Conservation (phyloP, 1,140 invertebrate species). For the Orius laevigatus region DNA sequence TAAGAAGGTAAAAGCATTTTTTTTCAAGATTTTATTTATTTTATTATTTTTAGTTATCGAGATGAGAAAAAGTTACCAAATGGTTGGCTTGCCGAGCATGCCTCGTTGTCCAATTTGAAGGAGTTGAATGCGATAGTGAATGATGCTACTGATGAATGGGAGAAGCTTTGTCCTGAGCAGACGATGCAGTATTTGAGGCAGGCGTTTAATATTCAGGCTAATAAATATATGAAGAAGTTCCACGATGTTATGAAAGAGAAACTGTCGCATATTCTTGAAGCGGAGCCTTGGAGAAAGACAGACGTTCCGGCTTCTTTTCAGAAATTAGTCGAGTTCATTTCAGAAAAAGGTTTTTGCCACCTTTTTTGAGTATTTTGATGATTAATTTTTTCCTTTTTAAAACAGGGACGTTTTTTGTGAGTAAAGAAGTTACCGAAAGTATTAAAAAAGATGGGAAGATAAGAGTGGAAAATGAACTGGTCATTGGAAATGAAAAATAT, state of each 20-base stretch:
- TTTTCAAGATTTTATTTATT: slow-evolving; percentile 1
- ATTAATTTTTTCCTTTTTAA: slow-evolving; percentile 7
- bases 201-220: slow-evolving; percentile 73
- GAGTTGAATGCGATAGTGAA: slow-evolving; percentile 63
- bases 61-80: slow-evolving; percentile 6
- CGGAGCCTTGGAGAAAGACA: slow-evolving; percentile 86
- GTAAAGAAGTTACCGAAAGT: slow-evolving; percentile 16
- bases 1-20: slow-evolving; percentile 8
- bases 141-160: slow-evolving; percentile 39
- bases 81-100: slow-evolving; percentile 33
- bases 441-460: slow-evolving; percentile 22
- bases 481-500: slow-evolving; percentile 65
- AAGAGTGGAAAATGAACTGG: slow-evolving; percentile 35
- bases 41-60: background rate
- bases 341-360: slow-evolving; percentile 27
- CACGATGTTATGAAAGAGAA: slow-evolving; percentile 77
- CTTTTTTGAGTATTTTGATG: background rate
- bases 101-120: slow-evolving; percentile 59
- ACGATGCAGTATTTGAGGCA: slow-evolving; percentile 40
- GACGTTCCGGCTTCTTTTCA: slow-evolving; percentile 41
- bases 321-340: slow-evolving; percentile 55
- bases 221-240: slow-evolving; percentile 79
- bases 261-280: slow-evolving; percentile 66
- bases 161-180: slow-evolving; percentile 16
- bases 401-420: slow-evolving; percentile 21